A percentile compares a stretch with the other conserved stretches of the same genome.
phyloP scores from a whole-genome alignment of 2,888 invertebrate species.

The Ditula angustiorana region DNA sequence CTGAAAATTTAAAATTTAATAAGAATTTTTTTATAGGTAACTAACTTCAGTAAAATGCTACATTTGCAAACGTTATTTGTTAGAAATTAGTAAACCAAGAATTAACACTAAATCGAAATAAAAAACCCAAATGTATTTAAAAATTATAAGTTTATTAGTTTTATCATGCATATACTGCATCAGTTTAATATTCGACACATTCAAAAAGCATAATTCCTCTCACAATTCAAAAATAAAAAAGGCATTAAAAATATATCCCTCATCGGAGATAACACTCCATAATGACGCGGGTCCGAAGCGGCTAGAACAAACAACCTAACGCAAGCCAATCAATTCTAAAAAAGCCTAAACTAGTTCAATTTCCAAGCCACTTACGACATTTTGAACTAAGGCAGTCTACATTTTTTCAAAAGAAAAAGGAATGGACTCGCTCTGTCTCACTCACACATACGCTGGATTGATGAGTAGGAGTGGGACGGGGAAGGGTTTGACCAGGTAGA shows the following conservation, averaged over 20 bases:
- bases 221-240: slow-evolving; percentile 67
- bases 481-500: slow-evolving; percentile 76
- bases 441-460: slow-evolving; percentile 10
- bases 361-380: not conserved
- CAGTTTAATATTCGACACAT: slow-evolving; percentile 70
- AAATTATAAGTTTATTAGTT: not conserved
- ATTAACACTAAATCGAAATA: too few species aligned
- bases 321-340: slow-evolving; percentile 54
- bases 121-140: too few species aligned
- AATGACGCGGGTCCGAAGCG: slow-evolving; percentile 83
- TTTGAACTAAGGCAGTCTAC: not conserved
- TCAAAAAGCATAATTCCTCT: slow-evolving; percentile 82
- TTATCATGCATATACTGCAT: slow-evolving; percentile 57
- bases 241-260: slow-evolving; percentile 80
- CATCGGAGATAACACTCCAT: slow-evolving; percentile 82
- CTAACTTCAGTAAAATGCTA: too few species aligned
- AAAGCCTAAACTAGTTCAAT: not conserved
- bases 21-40: too few species aligned
- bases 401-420: slow-evolving; percentile 56
- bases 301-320: slow-evolving; percentile 82
- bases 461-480: slow-evolving; percentile 53
- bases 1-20: too few species aligned
- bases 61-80: too few species aligned
- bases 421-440: slow-evolving; percentile 45
- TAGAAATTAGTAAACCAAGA: too few species aligned